Base-by-base conservation (phyloP, 2,113 vertebrate genomes). In the Calypte anna region DNA sequence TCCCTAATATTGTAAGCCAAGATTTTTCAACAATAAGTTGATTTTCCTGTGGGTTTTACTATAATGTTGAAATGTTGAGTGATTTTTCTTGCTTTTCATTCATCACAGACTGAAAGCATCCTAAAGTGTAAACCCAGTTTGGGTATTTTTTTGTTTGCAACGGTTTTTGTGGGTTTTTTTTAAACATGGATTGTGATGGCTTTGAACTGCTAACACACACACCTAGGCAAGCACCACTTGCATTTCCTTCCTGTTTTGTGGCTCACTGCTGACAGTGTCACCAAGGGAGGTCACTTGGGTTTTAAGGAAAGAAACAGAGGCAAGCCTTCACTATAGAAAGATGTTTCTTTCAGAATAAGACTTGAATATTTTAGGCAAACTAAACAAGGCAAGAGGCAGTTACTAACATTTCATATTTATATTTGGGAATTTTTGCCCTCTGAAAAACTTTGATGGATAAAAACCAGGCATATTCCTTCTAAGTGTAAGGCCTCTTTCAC, bases 11-110 rank as follows among this genome's bases (percentile, higher is more conserved):
- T 53, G 28, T 74, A 88, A 84, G 58, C 48, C 66, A 93, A 72
- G 59, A 58, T 70, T 88, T 90, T 90, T 48, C 18, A 72, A 27
- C 54, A 89, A 6, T 16, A 82, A 68, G 31, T 58, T 90, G 14
- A 57, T 89, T 90, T 94, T 80, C 76, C 36, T 82, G 72, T 86
- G 68, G 82, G n/a, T 85, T 90, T 92, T 88, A 66, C 46, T 86
- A 16, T 51, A 62, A 73, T 22, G 31, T 69, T 76, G 20, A 90
- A 43, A 77, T 77, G 28, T 82, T 78, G 40, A 80, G 73, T 27
- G 36, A 63, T 68, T 73, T 70, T 78, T 66, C 51, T 81, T 69
- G 68, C 87, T 90, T 79, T 30, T 84, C 31, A 62, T 54, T 53
- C 7, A 57, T 89, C 94, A 94, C 70, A 70, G 72, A 83, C 48